phyloP scores from a whole-genome alignment of 2,888 invertebrate species.

The Leistus spinibarbis region DNA sequence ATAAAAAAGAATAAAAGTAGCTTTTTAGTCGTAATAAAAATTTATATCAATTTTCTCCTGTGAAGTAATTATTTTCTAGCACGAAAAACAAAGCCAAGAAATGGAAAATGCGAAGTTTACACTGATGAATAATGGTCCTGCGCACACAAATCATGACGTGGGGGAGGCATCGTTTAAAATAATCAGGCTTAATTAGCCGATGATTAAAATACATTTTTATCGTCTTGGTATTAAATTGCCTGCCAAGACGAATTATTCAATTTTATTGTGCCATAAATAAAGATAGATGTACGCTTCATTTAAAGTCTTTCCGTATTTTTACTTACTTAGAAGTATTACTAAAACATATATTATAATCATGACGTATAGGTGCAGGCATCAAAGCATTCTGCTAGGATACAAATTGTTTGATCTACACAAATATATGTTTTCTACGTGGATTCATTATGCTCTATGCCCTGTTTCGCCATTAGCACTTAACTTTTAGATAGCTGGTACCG shows the following conservation, averaged over 20 bases:
- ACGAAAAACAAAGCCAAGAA: conserved; percentile 14
- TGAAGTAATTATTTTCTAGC: conserved; percentile 20
- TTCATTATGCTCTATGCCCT: too few relatives aligned
- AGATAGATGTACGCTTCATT: not conserved
- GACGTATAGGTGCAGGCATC: too few relatives aligned
- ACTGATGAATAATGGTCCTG: conserved; percentile 4
- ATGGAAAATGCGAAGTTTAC: conserved; percentile 3
- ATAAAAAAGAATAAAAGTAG: conserved; percentile 18
- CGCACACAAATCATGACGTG: conserved; percentile 23
- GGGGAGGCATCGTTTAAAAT: not conserved
- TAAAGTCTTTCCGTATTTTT: not conserved
- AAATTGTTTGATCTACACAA: too few relatives aligned
- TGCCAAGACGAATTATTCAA: conserved; percentile 31
- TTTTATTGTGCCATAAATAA: not conserved
- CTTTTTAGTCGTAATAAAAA: conserved; percentile 21
- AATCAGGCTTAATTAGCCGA: conserved; percentile 33
- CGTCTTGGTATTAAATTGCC: conserved; percentile 20
- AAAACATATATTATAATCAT: too few relatives aligned
- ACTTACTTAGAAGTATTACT: too few relatives aligned
- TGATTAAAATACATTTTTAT: conserved; percentile 38
- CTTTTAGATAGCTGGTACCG: too few relatives aligned
- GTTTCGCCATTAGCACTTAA: too few relatives aligned
- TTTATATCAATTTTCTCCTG: conserved; percentile 32
- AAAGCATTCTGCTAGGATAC: too few relatives aligned
- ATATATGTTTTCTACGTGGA: too few relatives aligned